phyloP scores from a whole-genome alignment of 2,113 vertebrate species.

The Seriola aureovittata region DNA sequence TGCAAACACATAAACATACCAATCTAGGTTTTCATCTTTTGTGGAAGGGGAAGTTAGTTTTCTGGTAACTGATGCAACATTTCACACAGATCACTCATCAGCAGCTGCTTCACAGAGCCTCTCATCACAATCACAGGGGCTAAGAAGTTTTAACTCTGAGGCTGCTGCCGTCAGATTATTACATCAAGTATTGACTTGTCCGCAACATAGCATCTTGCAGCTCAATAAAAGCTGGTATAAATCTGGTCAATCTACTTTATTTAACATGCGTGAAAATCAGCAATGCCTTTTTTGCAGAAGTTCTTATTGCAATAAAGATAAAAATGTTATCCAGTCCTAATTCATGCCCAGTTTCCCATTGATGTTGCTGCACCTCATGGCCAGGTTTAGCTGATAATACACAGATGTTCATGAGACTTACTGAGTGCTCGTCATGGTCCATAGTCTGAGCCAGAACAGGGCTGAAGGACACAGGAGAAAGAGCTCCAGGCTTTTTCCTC shows the following conservation, averaged over 20 bases:
- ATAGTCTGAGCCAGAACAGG: conserved; percentile 95
- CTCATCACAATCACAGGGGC: background rate
- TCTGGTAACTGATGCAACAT: background rate
- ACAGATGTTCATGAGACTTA: conserved; percentile 72
- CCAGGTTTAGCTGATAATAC: background rate
- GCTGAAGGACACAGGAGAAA: conserved; percentile 96
- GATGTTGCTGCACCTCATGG: background rate
- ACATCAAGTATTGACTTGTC: too few relatives aligned
- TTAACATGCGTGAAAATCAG: background rate
- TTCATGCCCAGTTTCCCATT: background rate
- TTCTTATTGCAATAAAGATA: background rate
- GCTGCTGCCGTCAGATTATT: background rate
- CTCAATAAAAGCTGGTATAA: background rate
- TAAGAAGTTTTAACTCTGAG: background rate
- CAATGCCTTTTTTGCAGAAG: background rate
- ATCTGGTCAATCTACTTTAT: background rate
- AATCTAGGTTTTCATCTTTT: too few relatives aligned
- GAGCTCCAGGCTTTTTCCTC: conserved; percentile 94
- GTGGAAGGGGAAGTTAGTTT: background rate
- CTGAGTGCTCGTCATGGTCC: conserved; percentile 97
- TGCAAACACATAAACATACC: background rate
- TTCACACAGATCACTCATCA: background rate
- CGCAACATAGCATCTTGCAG: background rate
- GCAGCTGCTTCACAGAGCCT: too few relatives aligned
- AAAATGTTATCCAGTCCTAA: background rate